phyloP scores from a whole-genome alignment of 2,888 invertebrate genomes.

The Strigamia crassipes region DNA sequence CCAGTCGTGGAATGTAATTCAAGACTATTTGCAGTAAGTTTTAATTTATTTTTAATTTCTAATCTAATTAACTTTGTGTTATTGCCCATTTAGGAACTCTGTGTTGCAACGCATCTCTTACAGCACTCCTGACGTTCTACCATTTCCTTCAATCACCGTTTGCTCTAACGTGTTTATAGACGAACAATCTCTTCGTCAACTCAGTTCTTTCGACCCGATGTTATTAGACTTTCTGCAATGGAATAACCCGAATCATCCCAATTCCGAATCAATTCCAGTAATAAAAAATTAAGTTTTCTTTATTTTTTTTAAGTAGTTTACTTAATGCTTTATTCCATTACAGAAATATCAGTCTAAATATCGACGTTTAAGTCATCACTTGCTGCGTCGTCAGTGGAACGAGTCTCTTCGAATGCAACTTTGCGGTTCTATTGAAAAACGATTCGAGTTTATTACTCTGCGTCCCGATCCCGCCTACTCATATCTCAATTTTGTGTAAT shows the following conservation, averaged over 20 bases:
- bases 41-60: not conserved
- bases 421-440: not conserved
- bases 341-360: not conserved
- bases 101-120: conserved; percentile 10
- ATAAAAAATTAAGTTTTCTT: not conserved
- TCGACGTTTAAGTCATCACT: not conserved
- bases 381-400: not conserved
- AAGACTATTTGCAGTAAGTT: conserved; percentile 24
- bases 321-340: no score
- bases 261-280: not conserved
- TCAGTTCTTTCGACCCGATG: not conserved
- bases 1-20: conserved; percentile 4
- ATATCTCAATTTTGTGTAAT: not conserved
- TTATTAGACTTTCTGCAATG: not conserved
- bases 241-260: not conserved
- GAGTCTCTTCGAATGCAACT: not conserved
- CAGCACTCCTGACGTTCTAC: not conserved
- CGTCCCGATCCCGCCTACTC: not conserved
- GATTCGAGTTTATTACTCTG: not conserved
- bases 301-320: not conserved
- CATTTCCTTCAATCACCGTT: conserved; percentile 21
- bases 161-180: conserved; percentile 4
- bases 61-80: no score
- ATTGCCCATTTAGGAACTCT: not conserved
- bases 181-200: not conserved